Percentiles rank a stretch among this genome's conserved stretches.
phyloP scores from a whole-genome alignment of 2,888 invertebrate genomes.

The Trichopria drosophilae region DNA sequence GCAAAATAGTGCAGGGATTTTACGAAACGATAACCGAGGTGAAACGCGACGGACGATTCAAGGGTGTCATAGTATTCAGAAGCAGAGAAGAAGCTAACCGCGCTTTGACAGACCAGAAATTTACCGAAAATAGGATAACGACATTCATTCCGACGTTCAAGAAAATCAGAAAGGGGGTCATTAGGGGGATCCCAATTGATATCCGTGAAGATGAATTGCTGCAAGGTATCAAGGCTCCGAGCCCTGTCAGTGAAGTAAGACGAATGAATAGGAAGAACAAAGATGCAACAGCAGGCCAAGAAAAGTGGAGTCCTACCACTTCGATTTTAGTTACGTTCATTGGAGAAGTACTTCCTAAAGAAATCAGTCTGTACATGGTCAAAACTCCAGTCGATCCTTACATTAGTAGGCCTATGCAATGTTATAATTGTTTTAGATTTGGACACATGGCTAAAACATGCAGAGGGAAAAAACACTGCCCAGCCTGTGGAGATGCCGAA shows the following conservation, averaged over 20 bases:
- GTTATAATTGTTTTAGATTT: constrained; percentile 4
- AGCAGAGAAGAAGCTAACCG: constrained; percentile 9
- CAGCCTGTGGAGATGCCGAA: constrained; percentile 2
- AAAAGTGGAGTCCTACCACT: constrained; percentile 4
- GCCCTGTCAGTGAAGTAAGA: background rate
- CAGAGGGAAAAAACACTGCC: background rate
- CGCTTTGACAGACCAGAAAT: background rate
- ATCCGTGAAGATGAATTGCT: background rate
- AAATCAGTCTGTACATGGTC: background rate
- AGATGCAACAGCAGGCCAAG: background rate
- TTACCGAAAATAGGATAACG: background rate
- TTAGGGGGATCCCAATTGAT: background rate
- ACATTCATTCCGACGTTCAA: background rate
- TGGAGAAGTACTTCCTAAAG: background rate
- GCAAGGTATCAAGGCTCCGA: background rate
- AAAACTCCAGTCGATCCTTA: background rate
- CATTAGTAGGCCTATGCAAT: background rate
- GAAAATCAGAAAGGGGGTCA: background rate
- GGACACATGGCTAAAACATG: constrained; percentile 5
- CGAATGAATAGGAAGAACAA: background rate
- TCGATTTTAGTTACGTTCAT: background rate
- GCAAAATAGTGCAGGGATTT: background rate
- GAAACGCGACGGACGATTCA: background rate
- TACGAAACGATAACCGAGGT: constrained; percentile 3
- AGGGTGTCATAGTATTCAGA: background rate